Evolutionary conservation across 2,113 vertebrate genomes (phyloP), one percentile per base, ranked within the genome.

Genomic region (Oxygymnocypris stewartii): DNA sequence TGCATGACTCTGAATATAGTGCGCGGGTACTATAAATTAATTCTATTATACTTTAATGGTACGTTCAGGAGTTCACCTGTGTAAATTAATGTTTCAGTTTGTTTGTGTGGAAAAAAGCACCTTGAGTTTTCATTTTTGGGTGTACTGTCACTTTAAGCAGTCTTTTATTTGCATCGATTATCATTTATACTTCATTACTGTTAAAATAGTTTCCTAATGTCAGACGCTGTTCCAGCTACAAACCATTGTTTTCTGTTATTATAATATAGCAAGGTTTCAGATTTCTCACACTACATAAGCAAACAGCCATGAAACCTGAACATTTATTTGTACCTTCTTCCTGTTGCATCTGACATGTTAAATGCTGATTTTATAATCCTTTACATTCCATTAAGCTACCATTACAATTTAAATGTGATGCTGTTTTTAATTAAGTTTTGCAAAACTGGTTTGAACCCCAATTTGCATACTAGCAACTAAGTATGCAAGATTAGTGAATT

Each of bases 101-200:
- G 23, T 47, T 6, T 47, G 73, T 75, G 42, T 47, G 11, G 11
- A 20, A 73, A 73, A 71, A 4, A 71, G 16, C 69, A 40, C 23
- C 16, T 73, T 3, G 31, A n/a, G 18, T 13, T 37, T 49, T 20
- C 18, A 13, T 79, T 59, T 79, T 63, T 42, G 12, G 37, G 78
- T 80, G 23, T 61, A 80, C 35, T 80, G 35, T 61, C 37, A 20
- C 35, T 80, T 79, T 61, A 75, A 75, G 40, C 61, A 12, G 18
- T 23, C 18, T 40, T 79, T 20, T 40, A 13, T 42, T 80, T 79
- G 35, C 35, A 8, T 80, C 20, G 6, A n/a, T 61, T 59, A 1
- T 7, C 28, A n/a, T 59, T 40, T 61, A 14, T 14, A 14, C 47
- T 51, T 51, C 3, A 51, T 51, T 57, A n/a, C 6, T 2, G 2